Evolutionary conservation across 2,113 vertebrate species (phyloP).

Genomic region (Indicator indicator): DNA sequence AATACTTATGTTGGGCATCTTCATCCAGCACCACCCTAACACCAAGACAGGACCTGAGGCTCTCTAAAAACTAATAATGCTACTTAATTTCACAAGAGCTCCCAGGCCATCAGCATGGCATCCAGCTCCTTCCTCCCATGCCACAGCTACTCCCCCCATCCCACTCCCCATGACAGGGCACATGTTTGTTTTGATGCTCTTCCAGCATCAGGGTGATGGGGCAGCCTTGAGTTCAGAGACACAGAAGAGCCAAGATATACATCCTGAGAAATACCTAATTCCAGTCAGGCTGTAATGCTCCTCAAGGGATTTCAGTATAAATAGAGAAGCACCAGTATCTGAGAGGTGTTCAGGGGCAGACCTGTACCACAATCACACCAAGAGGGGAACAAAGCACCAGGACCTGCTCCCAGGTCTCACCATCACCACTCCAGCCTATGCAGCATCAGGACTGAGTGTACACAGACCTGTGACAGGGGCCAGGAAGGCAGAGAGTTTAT

Average conservation of each 20-base stretch:
- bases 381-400: background rate
- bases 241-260: background rate
- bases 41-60: background rate
- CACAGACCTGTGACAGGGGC: rapidly evolving
- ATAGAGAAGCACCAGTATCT: background rate
- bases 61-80: background rate
- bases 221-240: background rate
- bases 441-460: background rate
- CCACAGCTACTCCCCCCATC: background rate
- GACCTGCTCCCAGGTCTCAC: background rate
- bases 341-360: background rate
- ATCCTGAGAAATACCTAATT: background rate
- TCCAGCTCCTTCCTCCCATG: background rate
- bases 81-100: background rate
- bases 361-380: background rate
- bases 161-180: background rate
- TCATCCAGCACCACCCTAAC: background rate
- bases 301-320: background rate
- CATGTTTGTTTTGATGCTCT: background rate
- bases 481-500: background rate
- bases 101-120: background rate
- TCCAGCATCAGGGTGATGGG: background rate
- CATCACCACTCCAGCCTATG: background rate
- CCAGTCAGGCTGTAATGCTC: background rate
- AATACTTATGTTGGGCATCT: background rate